Conservation (phyloP, 2,888 invertebrate genomes). For the Epistrophe grossulariae region DNA sequence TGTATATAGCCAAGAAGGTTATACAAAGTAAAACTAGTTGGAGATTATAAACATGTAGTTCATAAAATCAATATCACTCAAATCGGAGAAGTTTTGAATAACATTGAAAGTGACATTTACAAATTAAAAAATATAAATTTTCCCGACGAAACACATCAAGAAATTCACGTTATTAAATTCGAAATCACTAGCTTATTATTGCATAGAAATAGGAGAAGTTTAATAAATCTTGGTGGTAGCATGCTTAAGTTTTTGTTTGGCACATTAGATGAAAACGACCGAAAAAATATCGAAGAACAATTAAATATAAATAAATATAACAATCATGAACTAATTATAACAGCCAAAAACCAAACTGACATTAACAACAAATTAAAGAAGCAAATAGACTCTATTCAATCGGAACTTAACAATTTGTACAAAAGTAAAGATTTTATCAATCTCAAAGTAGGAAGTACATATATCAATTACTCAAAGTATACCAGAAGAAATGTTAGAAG, state of each 20-base stretch:
- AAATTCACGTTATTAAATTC: not conserved
- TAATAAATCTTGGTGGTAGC: conserved; percentile 7
- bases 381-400: no score
- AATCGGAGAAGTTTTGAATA: not conserved
- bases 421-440: no score
- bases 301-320: no score
- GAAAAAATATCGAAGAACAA: not conserved
- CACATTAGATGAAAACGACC: not conserved
- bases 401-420: no score
- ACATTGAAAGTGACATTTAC: not conserved
- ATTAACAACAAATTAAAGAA: no score
- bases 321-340: no score
- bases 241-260: conserved; percentile 4
- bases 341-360: no score
- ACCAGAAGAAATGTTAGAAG: no score
- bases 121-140: not conserved
- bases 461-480: not conserved
- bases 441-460: no score
- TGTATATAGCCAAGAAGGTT: not conserved
- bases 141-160: not conserved
- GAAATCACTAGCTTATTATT: not conserved
- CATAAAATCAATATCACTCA: not conserved
- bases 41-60: not conserved
- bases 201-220: not conserved
- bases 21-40: not conserved